Conservation (phyloP, 2,113 vertebrate genomes). For the Ovis aries region DNA sequence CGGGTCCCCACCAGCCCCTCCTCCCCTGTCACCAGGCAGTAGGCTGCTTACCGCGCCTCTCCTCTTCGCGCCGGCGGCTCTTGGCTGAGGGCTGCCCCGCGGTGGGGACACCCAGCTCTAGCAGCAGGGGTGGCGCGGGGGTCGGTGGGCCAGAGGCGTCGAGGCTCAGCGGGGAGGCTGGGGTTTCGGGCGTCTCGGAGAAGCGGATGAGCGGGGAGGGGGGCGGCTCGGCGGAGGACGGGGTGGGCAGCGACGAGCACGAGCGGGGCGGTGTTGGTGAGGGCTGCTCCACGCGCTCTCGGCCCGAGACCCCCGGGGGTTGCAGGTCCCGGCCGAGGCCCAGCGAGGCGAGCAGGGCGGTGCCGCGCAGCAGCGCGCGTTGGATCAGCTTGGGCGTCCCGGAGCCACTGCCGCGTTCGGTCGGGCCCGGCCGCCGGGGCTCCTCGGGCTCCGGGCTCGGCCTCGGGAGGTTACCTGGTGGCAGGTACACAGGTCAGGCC, state of each 20-base stretch:
- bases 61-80: conserved; percentile 81
- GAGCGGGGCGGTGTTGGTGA: conserved; percentile 25
- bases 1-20: background rate
- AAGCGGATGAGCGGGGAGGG: conserved; percentile 43
- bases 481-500: conserved; percentile 54
- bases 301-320: conserved; percentile 31
- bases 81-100: conserved; percentile 81
- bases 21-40: background rate
- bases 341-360: conserved; percentile 84
- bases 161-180: conserved; percentile 65
- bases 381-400: conserved; percentile 81
- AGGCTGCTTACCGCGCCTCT: conserved; percentile 38
- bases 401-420: conserved; percentile 37
- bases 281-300: conserved; percentile 69
- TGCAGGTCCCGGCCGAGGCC: conserved; percentile 82
- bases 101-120: conserved; percentile 75
- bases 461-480: conserved; percentile 40
- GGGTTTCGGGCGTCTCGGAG: conserved; percentile 16
- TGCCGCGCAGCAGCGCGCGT: conserved; percentile 81
- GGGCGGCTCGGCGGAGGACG: background rate
- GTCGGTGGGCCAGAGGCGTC: conserved; percentile 62
- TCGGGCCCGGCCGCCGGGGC: conserved; percentile 53
- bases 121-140: conserved; percentile 66
- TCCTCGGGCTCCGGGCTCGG: conserved; percentile 67
- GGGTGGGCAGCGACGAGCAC: conserved; percentile 52